Evolutionary conservation across 2,113 vertebrate genomes (phyloP).

Genomic region (Xenopus borealis): DNA sequence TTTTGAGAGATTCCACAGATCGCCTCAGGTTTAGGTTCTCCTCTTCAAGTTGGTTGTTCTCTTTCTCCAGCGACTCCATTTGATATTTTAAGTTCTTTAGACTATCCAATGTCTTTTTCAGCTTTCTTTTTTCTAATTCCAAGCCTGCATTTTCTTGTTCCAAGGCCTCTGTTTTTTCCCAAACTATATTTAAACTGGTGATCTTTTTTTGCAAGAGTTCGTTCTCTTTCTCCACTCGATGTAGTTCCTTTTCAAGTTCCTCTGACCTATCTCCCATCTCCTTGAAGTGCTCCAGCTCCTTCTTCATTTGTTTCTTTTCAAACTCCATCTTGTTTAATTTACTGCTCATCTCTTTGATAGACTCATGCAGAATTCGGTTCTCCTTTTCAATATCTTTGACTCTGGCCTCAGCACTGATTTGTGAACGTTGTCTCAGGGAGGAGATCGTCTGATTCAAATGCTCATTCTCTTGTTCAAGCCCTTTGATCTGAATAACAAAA

Average conservation of each 20-base stretch:
- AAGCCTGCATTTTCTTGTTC: conserved; percentile 90
- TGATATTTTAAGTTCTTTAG: conserved; percentile 85
- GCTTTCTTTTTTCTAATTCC: conserved; percentile 83
- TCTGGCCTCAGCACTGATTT: conserved; percentile 89
- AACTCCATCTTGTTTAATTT: conserved; percentile 92
- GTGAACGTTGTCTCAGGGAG: conserved; percentile 86
- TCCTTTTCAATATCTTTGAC: conserved; percentile 95
- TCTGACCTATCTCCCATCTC: conserved; percentile 89
- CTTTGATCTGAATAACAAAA: conserved; percentile 74
- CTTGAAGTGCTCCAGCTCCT: conserved; percentile 87
- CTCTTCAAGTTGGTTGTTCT: conserved; percentile 88
- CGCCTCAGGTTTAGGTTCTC: conserved; percentile 90
- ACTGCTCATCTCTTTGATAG: conserved; percentile 89
- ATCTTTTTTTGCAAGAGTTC: conserved; percentile 89
- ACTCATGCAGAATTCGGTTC: conserved; percentile 91
- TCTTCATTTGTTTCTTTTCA: conserved; percentile 87
- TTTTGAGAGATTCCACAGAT: conserved; percentile 80
- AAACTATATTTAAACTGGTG: conserved; percentile 85
- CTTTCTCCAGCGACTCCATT: conserved; percentile 88
- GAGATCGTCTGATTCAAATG: conserved; percentile 85
- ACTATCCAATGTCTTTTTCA: conserved; percentile 87
- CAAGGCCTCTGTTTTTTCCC: conserved; percentile 86
- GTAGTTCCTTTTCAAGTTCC: conserved; percentile 83
- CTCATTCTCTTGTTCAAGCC: conserved; percentile 92
- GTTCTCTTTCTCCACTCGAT: conserved; percentile 84